Evolutionary conservation across 2,888 invertebrate genomes (phyloP).

Genomic region (Herminia tarsipennalis): DNA sequence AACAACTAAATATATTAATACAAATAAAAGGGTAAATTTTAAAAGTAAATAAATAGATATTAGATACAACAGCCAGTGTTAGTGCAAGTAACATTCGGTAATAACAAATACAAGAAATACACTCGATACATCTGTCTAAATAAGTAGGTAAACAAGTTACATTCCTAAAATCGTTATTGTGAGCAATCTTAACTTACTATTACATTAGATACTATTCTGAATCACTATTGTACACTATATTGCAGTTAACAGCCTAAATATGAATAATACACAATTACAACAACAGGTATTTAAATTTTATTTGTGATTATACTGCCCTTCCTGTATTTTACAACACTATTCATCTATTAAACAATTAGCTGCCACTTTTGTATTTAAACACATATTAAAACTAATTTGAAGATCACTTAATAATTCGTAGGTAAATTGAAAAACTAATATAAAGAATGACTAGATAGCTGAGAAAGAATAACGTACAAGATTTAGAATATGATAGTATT

Average conservation of each 20-base stretch:
- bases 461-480: too few species aligned
- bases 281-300: slow-evolving; percentile 5
- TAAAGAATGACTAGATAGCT: slow-evolving; percentile 29
- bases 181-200: slow-evolving; percentile 17
- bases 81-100: too few species aligned
- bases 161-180: slow-evolving; percentile 14
- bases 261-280: slow-evolving; percentile 1
- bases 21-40: too few species aligned
- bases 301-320: slow-evolving; percentile 17
- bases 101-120: too few species aligned
- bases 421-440: slow-evolving; percentile 8
- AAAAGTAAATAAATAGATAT: too few species aligned
- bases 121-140: too few species aligned
- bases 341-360: slow-evolving; percentile 20
- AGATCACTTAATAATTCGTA: background rate
- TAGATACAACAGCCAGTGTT: too few species aligned
- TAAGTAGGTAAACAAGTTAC: too few species aligned
- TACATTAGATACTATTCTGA: slow-evolving; percentile 8
- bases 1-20: too few species aligned
- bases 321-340: too few species aligned
- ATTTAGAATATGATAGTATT: too few species aligned
- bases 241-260: slow-evolving; percentile 20
- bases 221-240: slow-evolving; percentile 21
- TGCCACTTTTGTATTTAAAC: background rate
- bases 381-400: background rate